Evolutionary conservation across 2,113 vertebrate species (phyloP).

Genomic region (Engystomops pustulosus): DNA sequence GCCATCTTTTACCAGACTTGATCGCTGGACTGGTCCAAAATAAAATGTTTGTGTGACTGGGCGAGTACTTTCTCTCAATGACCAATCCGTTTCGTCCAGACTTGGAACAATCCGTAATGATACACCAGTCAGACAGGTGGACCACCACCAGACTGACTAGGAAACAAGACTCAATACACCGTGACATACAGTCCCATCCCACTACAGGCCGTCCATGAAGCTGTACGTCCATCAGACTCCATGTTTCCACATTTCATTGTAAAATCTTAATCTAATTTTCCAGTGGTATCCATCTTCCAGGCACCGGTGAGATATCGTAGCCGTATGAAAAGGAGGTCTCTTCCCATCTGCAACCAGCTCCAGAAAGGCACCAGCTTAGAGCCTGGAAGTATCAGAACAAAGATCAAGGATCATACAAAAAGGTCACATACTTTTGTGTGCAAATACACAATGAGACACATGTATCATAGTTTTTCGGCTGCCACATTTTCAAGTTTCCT

Average conservation of each 20-base stretch:
- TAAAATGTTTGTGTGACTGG: too few relatives aligned
- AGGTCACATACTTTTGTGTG: too few relatives aligned
- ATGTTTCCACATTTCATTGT: constrained; percentile 60
- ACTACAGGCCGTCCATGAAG: neutral
- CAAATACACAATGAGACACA: too few relatives aligned
- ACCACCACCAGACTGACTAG: too few relatives aligned
- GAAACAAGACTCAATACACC: constrained; percentile 17
- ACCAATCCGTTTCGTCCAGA: too few relatives aligned
- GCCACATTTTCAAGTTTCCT: too few relatives aligned
- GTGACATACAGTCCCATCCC: neutral
- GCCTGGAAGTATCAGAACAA: constrained; percentile 72
- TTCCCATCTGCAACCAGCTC: constrained; percentile 99
- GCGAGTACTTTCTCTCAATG: too few relatives aligned
- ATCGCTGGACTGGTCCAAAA: too few relatives aligned
- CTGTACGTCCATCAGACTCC: neutral
- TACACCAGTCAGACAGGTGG: too few relatives aligned
- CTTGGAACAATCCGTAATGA: too few relatives aligned
- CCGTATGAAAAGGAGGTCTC: constrained; percentile 92
- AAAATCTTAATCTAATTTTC: constrained; percentile 82
- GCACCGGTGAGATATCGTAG: constrained; percentile 93
- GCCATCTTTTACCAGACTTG: too few relatives aligned
- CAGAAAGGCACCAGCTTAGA: constrained; percentile 97
- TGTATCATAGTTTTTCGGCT: too few relatives aligned
- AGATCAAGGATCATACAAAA: constrained; percentile 34
- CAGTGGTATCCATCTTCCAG: constrained; percentile 82